These are phyloP conservation scores for Gephyroberyx darwinii DNA, from an alignment of 2,797 vertebrate genomes.

Conservation along the genomic window DNA sequence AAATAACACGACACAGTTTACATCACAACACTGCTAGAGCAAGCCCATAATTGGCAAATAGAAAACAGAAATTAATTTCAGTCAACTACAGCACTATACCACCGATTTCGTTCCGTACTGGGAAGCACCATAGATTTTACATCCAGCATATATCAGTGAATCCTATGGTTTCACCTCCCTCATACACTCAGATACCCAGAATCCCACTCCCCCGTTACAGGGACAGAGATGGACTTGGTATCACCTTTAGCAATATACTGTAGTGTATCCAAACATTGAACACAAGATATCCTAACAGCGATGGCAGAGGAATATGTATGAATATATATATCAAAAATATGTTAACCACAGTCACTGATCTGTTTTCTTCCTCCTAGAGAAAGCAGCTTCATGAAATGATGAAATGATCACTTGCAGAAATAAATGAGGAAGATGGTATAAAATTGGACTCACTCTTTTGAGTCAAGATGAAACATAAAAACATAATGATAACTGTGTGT, in stretches of 20 bases:
- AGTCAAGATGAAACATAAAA: slow-evolving; percentile 30
- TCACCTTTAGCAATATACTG: slow-evolving; percentile 24
- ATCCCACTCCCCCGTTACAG: slow-evolving; percentile 7
- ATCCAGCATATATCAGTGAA: background rate
- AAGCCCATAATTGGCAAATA: slow-evolving; percentile 66
- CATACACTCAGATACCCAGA: background rate
- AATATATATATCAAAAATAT: slow-evolving; percentile 34
- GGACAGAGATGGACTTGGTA: background rate
- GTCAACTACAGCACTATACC: slow-evolving; percentile 29
- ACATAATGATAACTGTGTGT: slow-evolving; percentile 62
- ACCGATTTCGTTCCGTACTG: slow-evolving; percentile 15
- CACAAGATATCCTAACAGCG: slow-evolving; percentile 16
- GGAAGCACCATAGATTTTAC: slow-evolving; percentile 46
- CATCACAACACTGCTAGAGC: slow-evolving; percentile 41
- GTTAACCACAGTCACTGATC: slow-evolving; percentile 17
- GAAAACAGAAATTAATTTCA: slow-evolving; percentile 33
- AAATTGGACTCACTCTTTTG: background rate
- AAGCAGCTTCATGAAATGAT: slow-evolving; percentile 34
- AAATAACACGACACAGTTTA: slow-evolving; percentile 46
- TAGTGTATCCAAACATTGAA: slow-evolving; percentile 24
- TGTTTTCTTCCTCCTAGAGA: slow-evolving; percentile 17
- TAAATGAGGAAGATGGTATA: background rate
- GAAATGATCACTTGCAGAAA: slow-evolving; percentile 31
- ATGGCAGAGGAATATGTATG: slow-evolving; percentile 25
- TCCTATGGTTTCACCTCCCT: slow-evolving; percentile 16